These are phyloP conservation scores for Gorsachius goisagi DNA, from an alignment of 2,113 vertebrate genomes.

Conservation along the genomic window DNA sequence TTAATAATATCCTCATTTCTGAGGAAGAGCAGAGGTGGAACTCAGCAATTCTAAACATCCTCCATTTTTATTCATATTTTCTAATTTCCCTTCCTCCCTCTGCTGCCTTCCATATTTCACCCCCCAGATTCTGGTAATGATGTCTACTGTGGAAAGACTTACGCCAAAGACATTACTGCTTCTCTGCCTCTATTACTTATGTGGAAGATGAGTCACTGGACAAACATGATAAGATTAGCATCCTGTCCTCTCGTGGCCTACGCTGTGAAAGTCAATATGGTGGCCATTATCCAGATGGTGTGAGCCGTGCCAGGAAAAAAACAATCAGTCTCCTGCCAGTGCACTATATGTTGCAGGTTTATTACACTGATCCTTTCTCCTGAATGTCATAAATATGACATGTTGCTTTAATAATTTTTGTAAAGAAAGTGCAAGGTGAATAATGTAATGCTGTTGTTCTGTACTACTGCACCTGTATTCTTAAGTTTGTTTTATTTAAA, in stretches of 20 bases:
- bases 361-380: neutral
- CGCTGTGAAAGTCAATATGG: constrained; percentile 40
- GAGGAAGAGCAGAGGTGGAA: neutral
- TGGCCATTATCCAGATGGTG: constrained; percentile 38
- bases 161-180: neutral
- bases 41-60: neutral
- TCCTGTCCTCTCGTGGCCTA: neutral
- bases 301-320: constrained; percentile 34
- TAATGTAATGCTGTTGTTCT: neutral
- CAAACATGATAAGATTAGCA: constrained; percentile 30
- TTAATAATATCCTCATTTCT: neutral
- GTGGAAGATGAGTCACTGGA: constrained; percentile 34
- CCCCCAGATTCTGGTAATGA: neutral
- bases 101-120: neutral
- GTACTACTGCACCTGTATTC: neutral
- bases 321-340: neutral
- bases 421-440: neutral
- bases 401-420: constrained; percentile 7
- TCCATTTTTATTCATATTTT: neutral
- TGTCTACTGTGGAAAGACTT: neutral
- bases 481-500: neutral
- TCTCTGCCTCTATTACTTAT: neutral
- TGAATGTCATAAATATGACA: neutral
- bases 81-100: neutral
- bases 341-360: neutral